A percentile compares a stretch with the other conserved stretches of the same genome.
phyloP scores from a whole-genome alignment of 2,113 vertebrate genomes.

The Stegostoma tigrinum region DNA sequence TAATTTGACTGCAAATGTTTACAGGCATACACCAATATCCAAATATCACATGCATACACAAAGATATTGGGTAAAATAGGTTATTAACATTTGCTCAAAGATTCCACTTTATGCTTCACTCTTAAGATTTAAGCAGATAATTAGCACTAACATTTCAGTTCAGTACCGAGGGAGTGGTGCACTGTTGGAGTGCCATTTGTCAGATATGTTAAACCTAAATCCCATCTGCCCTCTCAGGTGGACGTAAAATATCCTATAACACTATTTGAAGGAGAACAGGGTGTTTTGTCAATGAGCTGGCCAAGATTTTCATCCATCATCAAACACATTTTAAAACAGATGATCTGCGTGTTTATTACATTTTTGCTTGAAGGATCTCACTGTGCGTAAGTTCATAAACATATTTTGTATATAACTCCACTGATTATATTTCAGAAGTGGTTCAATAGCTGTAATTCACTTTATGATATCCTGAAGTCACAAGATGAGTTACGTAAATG shows the following conservation, averaged over 20 bases:
- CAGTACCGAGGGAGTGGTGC: neutral
- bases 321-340: neutral
- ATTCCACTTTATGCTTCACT: neutral
- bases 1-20: neutral
- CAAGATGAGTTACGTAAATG: neutral
- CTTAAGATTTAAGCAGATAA: neutral
- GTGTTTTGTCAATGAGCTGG: neutral
- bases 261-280: neutral
- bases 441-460: neutral
- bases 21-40: neutral
- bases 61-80: neutral
- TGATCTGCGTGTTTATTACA: neutral
- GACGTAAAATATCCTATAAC: neutral
- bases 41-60: neutral
- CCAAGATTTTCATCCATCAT: constrained; percentile 3
- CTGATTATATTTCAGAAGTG: neutral
- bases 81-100: neutral
- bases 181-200: neutral
- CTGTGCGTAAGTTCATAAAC: neutral
- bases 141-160: neutral
- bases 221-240: neutral
- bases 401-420: neutral
- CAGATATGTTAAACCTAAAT: neutral
- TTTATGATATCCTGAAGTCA: neutral
- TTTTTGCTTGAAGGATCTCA: neutral